Conservation (phyloP, 1,140 invertebrate genomes). For the Neomicropteryx cornuta region DNA sequence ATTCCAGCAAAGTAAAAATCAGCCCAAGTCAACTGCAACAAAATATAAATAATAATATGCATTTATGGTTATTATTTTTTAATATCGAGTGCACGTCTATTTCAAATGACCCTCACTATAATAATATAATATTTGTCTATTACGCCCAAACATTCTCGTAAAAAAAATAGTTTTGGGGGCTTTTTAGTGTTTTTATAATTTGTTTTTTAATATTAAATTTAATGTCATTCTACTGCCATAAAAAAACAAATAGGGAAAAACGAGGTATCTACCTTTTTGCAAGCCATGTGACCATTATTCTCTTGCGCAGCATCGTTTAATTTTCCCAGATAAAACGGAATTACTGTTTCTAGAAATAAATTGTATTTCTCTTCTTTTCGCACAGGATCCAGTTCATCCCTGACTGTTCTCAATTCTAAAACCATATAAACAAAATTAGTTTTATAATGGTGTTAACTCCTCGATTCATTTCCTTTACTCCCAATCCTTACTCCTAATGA, state of each 20-base stretch:
- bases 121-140: no score
- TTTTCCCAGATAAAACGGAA: slow-evolving; percentile 26
- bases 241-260: neutral
- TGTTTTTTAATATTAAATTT: no score
- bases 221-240: no score
- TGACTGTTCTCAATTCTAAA: no score
- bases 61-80: neutral
- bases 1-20: slow-evolving; percentile 18
- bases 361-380: slow-evolving; percentile 10
- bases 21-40: slow-evolving; percentile 19
- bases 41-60: neutral
- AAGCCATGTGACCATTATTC: slow-evolving; percentile 27
- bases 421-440: no score
- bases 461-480: no score
- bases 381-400: no score
- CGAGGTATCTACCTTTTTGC: slow-evolving; percentile 19
- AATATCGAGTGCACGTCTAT: slow-evolving; percentile 2
- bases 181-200: no score
- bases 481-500: no score
- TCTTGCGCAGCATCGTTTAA: slow-evolving; percentile 23
- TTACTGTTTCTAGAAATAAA: slow-evolving; percentile 7
- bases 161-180: neutral
- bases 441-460: no score
- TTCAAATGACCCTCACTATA: neutral
- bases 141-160: neutral